Evolutionary conservation across 2,888 invertebrate genomes (phyloP).

Genomic region (Myopa testacea): DNA sequence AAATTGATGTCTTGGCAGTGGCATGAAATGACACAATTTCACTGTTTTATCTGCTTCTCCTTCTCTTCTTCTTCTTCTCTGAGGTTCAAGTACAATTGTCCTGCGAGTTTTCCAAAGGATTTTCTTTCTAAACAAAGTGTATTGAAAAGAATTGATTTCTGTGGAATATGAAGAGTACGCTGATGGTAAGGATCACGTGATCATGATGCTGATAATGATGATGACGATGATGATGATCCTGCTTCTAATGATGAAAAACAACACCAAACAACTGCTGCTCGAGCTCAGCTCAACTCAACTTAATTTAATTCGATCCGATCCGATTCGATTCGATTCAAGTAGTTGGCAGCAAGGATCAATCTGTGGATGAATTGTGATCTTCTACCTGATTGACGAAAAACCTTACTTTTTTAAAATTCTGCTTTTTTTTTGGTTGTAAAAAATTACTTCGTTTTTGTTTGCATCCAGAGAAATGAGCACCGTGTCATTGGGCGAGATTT

Average conservation of each 20-base stretch:
- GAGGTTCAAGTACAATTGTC: slow-evolving; percentile 22
- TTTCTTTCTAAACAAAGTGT: slow-evolving; percentile 21
- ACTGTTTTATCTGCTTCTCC: slow-evolving; percentile 33
- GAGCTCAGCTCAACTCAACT: not conserved
- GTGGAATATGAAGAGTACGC: slow-evolving; percentile 17
- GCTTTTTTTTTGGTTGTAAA: not conserved
- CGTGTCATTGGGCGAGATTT: not conserved
- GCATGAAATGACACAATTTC: slow-evolving; percentile 52
- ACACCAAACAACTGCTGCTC: slow-evolving; percentile 29
- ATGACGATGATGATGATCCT: not conserved
- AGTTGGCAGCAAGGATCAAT: slow-evolving; percentile 6
- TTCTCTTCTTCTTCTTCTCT: not conserved
- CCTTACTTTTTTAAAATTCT: not conserved
- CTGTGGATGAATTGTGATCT: not conserved
- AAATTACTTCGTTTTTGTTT: slow-evolving; percentile 22
- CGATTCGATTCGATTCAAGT: not conserved
- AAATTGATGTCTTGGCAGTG: slow-evolving; percentile 30
- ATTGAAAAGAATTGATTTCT: slow-evolving; percentile 8
- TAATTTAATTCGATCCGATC: too few species aligned
- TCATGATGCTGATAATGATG: not conserved
- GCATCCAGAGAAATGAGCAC: not conserved
- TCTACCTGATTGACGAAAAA: slow-evolving; percentile 24
- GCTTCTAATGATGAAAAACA: slow-evolving; percentile 10
- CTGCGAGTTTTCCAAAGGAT: slow-evolving; percentile 21
- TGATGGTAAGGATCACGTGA: not conserved